Evolutionary conservation across 1,140 invertebrate genomes (phyloP), one percentile per base, ranked within the genome.

Genomic region (Trichonephila inaurata): DNA sequence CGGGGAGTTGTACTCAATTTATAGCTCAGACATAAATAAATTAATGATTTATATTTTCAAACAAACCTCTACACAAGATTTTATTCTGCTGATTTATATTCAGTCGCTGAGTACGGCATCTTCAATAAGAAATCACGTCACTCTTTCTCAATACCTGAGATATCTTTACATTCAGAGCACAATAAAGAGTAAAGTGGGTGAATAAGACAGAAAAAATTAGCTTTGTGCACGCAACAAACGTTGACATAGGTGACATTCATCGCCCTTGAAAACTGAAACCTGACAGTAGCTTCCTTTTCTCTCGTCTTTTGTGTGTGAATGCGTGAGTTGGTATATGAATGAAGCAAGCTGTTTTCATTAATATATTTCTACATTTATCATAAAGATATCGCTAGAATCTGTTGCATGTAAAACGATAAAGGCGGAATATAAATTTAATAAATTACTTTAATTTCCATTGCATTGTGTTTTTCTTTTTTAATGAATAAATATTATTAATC

Each of bases 231-330:
- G 28, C 72, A 77, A 77, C 72, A 77, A 77, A 33, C 24, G 24
- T 77, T 40, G 72, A 77, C 72, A 77, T 7, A 6, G 28, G 28
- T 40, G 33, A 77, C 72, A 77, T 77, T 77, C 28, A 33, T 33
- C 28, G 72, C 18, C 72, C 72, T 77, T 77, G 33, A 77, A 77
- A 40, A 77, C 14, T 33, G 72, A 77, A 77, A 77, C 28, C 72
- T 77, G 72, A 33, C 72, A 18, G 28, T 24, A 8, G 24, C 72
- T 77, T 77, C 72, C 72, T 77, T 28, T 77, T 77, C 28, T 33
- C 28, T 4, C 8, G 72, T 18, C 28, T 33, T 77, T 40, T 19
- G 28, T 51, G 51, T 51, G 51, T 51, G 51, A 5, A 51, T 51
- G 51, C 51, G 51, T 51, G 51, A 51, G 51, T 51, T 10, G 10